Evolutionary conservation across 2,797 vertebrate genomes (phyloP).

Genomic region (Cynopterus sphinx): DNA sequence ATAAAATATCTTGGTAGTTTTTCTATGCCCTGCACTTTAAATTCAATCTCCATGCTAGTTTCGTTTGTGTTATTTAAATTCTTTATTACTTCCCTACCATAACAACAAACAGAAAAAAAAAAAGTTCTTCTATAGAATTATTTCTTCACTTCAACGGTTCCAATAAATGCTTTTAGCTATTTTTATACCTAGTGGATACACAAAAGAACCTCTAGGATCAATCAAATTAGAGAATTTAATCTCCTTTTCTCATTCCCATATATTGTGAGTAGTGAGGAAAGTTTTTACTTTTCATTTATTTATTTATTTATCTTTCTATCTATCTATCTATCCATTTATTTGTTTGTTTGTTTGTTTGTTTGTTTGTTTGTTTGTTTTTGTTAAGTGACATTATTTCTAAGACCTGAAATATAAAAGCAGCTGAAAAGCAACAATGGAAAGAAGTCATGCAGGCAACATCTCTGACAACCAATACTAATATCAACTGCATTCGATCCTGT

Average conservation of each 20-base stretch:
- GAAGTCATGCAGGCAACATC: not conserved
- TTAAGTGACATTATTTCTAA: not conserved
- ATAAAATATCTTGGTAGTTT: not conserved
- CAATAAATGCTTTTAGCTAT: not conserved
- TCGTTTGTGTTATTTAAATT: not conserved
- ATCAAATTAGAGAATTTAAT: not conserved
- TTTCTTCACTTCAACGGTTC: not conserved
- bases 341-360: too few relatives aligned
- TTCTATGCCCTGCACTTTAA: not conserved
- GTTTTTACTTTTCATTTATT: not conserved
- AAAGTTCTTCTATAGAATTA: not conserved
- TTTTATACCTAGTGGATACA: not conserved
- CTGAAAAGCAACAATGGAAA: not conserved
- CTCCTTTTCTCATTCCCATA: not conserved
- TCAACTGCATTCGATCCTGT: not conserved
- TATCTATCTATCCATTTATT: too few relatives aligned
- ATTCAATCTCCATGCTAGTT: not conserved
- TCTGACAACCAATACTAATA: not conserved
- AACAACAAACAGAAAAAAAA: not conserved
- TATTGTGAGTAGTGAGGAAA: not conserved
- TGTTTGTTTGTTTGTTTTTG: not conserved
- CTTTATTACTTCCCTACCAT: not conserved
- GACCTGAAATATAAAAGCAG: not conserved
- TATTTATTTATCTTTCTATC: too few relatives aligned
- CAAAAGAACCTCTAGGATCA: not conserved